Percentiles rank a stretch among this genome's conserved stretches.
Conservation (phyloP, 2,888 invertebrate genomes). For the Rhyacophila evoluta region DNA sequence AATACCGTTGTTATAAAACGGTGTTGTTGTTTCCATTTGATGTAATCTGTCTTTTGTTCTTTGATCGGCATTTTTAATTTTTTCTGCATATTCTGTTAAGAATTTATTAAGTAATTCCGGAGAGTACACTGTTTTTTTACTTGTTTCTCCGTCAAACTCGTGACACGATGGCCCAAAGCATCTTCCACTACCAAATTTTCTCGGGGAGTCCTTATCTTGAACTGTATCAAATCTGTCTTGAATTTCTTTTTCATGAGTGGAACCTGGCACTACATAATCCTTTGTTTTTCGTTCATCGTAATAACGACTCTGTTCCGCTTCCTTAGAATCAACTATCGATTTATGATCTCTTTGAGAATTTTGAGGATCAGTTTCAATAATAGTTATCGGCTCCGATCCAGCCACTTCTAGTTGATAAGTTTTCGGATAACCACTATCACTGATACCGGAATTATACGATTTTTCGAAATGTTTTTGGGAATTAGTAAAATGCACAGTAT, state of each 20-base stretch:
- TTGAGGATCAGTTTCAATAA: conserved; percentile 67
- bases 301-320: conserved; percentile 60
- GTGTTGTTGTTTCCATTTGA: conserved; percentile 53
- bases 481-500: conserved; percentile 52
- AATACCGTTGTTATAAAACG: conserved; percentile 23
- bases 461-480: conserved; percentile 47
- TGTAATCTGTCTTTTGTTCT: conserved; percentile 64
- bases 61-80: conserved; percentile 65
- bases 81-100: conserved; percentile 72
- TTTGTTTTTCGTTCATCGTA: conserved; percentile 55
- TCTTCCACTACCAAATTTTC: conserved; percentile 59
- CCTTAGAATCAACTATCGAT: conserved; percentile 65
- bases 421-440: conserved; percentile 56
- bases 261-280: conserved; percentile 53
- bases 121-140: conserved; percentile 60
- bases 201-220: neutral
- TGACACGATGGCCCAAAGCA: conserved; percentile 68
- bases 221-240: neutral
- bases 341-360: conserved; percentile 60
- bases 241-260: conserved; percentile 41
- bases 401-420: conserved; percentile 71
- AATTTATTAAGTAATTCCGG: conserved; percentile 74
- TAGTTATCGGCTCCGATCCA: conserved; percentile 70
- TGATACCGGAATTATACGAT: conserved; percentile 27
- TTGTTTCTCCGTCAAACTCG: conserved; percentile 57